phyloP scores from a whole-genome alignment of 2,113 vertebrate species.

The Sylvietta virens region DNA sequence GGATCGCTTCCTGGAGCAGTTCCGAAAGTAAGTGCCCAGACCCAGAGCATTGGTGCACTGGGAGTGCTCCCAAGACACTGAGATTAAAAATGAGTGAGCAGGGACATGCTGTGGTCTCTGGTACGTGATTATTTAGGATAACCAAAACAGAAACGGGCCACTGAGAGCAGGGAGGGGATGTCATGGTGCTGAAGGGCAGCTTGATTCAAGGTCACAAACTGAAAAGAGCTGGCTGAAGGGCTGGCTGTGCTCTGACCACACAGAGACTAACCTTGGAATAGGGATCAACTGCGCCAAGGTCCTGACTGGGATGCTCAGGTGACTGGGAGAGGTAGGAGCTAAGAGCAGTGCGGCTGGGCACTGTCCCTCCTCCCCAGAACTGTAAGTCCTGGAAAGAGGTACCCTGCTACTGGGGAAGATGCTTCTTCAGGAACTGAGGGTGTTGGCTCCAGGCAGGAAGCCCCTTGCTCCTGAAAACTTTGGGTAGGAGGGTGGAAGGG shows the following conservation, averaged over 20 bases:
- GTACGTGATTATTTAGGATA: not conserved
- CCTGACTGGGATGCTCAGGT: not conserved
- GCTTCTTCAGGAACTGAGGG: not conserved
- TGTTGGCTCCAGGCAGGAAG: not conserved
- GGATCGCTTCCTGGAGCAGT: constrained; percentile 97
- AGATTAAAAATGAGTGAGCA: not conserved
- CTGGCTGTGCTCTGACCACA: not conserved
- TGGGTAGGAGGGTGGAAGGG: not conserved
- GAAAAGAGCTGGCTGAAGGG: not conserved
- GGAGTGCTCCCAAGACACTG: not conserved
- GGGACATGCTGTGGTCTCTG: not conserved
- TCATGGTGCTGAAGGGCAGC: not conserved
- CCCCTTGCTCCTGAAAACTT: not conserved
- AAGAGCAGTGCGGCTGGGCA: fast-evolving
- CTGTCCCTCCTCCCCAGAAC: not conserved
- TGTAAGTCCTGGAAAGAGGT: not conserved
- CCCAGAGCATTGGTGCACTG: not conserved
- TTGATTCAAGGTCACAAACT: not conserved
- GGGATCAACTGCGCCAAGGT: fast-evolving
- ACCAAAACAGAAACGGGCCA: not conserved
- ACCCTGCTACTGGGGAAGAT: not conserved
- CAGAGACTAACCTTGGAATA: not conserved
- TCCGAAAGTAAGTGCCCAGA: constrained; percentile 84
- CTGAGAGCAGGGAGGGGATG: not conserved
- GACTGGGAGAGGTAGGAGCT: not conserved